Percentiles rank a stretch among this genome's conserved stretches.
Evolutionary conservation across 2,113 vertebrate species (phyloP).

Genomic region (Indicator maculatus): DNA sequence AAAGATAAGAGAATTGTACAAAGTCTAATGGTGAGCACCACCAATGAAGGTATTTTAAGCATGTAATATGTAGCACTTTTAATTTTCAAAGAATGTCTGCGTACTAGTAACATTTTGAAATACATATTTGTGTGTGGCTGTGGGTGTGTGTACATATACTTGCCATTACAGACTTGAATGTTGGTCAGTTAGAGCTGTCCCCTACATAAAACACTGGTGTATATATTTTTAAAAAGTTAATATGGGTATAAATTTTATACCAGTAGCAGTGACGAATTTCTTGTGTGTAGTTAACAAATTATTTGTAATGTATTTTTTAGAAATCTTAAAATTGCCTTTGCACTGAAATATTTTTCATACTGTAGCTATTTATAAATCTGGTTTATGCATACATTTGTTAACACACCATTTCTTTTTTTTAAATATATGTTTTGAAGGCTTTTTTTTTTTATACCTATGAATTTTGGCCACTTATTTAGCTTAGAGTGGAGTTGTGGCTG

Average conservation of each 20-base stretch:
- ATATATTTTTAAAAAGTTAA: slow-evolving; percentile 70
- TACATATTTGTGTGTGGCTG: neutral
- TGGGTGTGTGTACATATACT: neutral
- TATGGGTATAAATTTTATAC: slow-evolving; percentile 60
- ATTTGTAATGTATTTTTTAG: slow-evolving; percentile 83
- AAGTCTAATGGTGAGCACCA: neutral
- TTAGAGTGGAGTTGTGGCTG: slow-evolving; percentile 41
- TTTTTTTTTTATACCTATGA: slow-evolving; percentile 75
- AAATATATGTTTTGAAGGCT: slow-evolving; percentile 75
- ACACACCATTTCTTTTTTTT: slow-evolving; percentile 71
- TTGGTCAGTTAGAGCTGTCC: slow-evolving; percentile 36
- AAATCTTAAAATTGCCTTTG: slow-evolving; percentile 80
- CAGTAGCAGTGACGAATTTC: slow-evolving; percentile 68
- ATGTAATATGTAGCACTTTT: slow-evolving; percentile 48
- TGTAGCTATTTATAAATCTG: slow-evolving; percentile 80
- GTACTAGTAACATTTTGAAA: neutral
- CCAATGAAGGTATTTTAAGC: neutral
- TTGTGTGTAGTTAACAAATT: slow-evolving; percentile 77
- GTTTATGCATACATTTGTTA: slow-evolving; percentile 75
- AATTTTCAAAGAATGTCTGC: slow-evolving; percentile 20
- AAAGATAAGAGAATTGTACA: slow-evolving; percentile 54
- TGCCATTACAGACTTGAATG: slow-evolving; percentile 41
- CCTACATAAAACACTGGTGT: slow-evolving; percentile 67
- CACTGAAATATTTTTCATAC: slow-evolving; percentile 84
- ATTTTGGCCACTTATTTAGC: slow-evolving; percentile 71